Evolutionary conservation across 2,797 vertebrate species (phyloP), one percentile per base, ranked within the genome.

Genomic region (Aldrovandia affinis): DNA sequence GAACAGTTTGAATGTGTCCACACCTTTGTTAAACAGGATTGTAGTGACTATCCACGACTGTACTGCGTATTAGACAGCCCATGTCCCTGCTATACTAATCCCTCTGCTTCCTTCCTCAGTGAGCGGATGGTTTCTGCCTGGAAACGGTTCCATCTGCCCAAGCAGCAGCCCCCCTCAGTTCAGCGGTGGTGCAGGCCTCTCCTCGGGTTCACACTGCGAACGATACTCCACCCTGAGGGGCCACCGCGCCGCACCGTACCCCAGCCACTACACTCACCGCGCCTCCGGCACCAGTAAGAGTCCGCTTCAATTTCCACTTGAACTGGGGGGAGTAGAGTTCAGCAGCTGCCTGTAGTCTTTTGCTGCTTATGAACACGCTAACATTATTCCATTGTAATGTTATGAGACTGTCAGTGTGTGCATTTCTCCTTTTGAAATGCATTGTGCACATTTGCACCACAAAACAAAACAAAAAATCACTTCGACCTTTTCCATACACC

Each of bases 111-210:
- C 0, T 14, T 44, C 28, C 65, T 79, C 90, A 96, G 96, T 96
- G 15, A 94, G 96, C 44, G 94, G 96, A 44, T 96, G 96, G 96
- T 96, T 96, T 89, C 90, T 96, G 57, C 95, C 95, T 0, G 92
- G 93, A 65, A 95, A 95, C 85, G 92, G 88, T 73, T 93, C 95
- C 9, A 95, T 96, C 86, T 96, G 95, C 90, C 94, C 95, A 86
- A 95, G 92, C 92, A 95, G 91, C 90, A 95, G 94, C 89, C 95
- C 94, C 1, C 93, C 95, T 39, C 95, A 96, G 92, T 96, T 96
- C 92, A 94, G 89, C 0, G 86, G 92, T 44, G 84, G 93, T 0
- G 91, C 90, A 0, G 93, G 90, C 73, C 95, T 96, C 90, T 94
- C 95, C 5, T 94, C 95, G 0, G 91, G 94, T 68, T 95, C 95